Evolutionary conservation across 2,888 invertebrate genomes (phyloP).

Genomic region (Oxytorus armatus): DNA sequence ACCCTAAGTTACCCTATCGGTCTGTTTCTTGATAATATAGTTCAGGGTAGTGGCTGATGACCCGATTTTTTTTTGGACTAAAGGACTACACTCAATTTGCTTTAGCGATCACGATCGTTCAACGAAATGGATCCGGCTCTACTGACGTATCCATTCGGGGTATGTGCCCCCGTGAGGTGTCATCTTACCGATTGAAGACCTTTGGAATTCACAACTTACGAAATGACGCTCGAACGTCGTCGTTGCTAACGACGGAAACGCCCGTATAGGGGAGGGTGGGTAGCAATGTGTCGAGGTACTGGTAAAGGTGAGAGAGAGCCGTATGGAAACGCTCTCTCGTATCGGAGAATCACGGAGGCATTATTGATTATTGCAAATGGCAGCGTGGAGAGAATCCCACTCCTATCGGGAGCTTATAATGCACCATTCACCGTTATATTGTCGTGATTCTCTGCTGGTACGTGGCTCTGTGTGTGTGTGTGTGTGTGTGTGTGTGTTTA

Average conservation of each 20-base stretch:
- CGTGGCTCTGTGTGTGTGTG: constrained; percentile 10
- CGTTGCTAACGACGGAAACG: constrained; percentile 38
- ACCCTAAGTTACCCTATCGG: no score
- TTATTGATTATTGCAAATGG: constrained; percentile 60
- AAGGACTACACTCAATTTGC: no score
- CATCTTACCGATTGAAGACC: not conserved
- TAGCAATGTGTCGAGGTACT: not conserved
- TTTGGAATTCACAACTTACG: not conserved
- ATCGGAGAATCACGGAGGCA: constrained; percentile 50
- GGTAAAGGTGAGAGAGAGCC: not conserved
- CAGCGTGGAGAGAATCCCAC: constrained; percentile 18
- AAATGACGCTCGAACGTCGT: constrained; percentile 15
- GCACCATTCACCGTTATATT: constrained; percentile 30
- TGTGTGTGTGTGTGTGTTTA: not conserved
- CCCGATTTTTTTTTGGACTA: not conserved
- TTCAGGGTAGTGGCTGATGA: not conserved
- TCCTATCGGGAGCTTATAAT: constrained; percentile 38
- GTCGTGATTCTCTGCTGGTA: constrained; percentile 28
- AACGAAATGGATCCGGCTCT: no score
- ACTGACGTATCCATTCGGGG: no score
- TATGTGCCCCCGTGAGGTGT: not conserved
- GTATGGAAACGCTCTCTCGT: constrained; percentile 38
- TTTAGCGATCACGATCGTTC: no score
- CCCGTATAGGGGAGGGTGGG: no score
- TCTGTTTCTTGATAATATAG: no score